Percentiles rank a stretch among this genome's conserved stretches.
Conservation (phyloP, 2,113 vertebrate genomes). For the Oreotrochilus melanogaster region DNA sequence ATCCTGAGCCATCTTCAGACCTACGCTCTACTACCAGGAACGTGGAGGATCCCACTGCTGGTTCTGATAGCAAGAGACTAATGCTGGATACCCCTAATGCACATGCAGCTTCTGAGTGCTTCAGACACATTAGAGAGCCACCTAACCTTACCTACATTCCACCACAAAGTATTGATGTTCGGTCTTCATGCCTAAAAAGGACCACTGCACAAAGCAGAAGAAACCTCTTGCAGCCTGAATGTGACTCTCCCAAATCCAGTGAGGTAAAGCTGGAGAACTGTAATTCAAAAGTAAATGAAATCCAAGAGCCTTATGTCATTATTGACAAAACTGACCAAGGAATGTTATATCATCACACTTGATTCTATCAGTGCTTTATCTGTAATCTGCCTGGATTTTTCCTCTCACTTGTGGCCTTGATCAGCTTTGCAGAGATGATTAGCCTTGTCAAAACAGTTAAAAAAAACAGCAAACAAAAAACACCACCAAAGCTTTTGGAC, state of each 20-base stretch:
- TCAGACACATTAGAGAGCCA: constrained; percentile 60
- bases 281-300: background rate
- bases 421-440: background rate
- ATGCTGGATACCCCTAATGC: background rate
- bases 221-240: background rate
- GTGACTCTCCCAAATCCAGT: background rate
- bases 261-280: background rate
- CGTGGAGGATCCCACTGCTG: background rate
- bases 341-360: background rate
- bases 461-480: no score
- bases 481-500: background rate
- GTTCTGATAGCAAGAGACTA: background rate
- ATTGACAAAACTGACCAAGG: constrained; percentile 14
- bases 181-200: background rate
- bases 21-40: background rate
- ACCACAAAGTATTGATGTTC: background rate
- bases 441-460: background rate
- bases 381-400: background rate
- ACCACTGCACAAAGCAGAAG: background rate
- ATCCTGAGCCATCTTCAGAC: constrained; percentile 31
- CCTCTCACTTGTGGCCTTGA: constrained; percentile 18
- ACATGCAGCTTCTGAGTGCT: background rate
- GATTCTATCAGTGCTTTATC: background rate
- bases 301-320: constrained; percentile 66
- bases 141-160: constrained; percentile 74